These are phyloP conservation scores for Procambarus clarkii DNA, from an alignment of 1,140 invertebrate species.

Conservation along the genomic window DNA sequence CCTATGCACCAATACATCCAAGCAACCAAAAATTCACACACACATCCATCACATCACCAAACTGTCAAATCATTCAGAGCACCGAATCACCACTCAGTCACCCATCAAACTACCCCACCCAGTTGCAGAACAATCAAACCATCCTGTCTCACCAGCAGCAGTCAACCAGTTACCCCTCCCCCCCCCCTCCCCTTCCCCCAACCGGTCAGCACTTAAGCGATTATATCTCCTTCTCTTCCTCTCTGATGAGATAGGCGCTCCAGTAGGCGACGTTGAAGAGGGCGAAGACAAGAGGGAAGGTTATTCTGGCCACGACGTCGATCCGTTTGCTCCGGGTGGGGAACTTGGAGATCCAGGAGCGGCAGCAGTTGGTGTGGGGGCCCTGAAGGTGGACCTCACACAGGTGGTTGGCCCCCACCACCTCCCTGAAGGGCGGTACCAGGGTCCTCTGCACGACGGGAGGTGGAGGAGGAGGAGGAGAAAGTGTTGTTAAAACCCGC, in stretches of 20 bases:
- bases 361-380: slow-evolving; percentile 81
- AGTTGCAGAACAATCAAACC: too few relatives aligned
- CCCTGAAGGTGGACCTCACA: slow-evolving; percentile 82
- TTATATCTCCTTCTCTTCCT: neutral
- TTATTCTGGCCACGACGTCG: slow-evolving; percentile 95
- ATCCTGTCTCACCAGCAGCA: too few relatives aligned
- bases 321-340: slow-evolving; percentile 94
- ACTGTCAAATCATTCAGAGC: too few relatives aligned
- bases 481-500: neutral
- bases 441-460: slow-evolving; percentile 85
- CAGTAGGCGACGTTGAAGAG: slow-evolving; percentile 97
- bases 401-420: slow-evolving; percentile 86
- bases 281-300: slow-evolving; percentile 95
- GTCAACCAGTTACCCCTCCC: neutral
- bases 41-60: too few relatives aligned
- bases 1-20: too few relatives aligned
- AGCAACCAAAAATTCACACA: too few relatives aligned
- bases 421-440: slow-evolving; percentile 85
- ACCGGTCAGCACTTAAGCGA: neutral
- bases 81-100: too few relatives aligned
- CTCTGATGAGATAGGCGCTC: slow-evolving; percentile 85
- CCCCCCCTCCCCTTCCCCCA: neutral
- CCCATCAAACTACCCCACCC: too few relatives aligned
- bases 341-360: slow-evolving; percentile 95
- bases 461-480: neutral